Evolutionary conservation across 2,113 vertebrate species (phyloP).

Genomic region (Takifugu bimaculatus): DNA sequence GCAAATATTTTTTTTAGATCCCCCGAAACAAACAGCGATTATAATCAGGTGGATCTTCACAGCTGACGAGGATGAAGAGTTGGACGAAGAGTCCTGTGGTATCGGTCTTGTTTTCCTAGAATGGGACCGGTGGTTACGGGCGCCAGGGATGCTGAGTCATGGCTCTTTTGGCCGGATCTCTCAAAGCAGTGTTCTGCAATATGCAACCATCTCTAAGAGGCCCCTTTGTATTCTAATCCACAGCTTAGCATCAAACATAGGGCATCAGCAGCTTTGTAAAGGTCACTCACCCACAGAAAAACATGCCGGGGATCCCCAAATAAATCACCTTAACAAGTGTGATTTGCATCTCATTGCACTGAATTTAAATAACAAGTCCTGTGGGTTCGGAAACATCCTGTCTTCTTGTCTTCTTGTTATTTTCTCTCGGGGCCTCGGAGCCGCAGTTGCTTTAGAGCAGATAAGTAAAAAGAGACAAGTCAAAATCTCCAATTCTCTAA

Average conservation of each 20-base stretch:
- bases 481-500: no score
- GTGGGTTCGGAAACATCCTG: background rate
- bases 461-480: no score
- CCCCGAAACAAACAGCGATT: no score
- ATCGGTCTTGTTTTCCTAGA: conserved; percentile 27
- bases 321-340: background rate
- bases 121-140: conserved; percentile 50
- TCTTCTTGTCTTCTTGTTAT: background rate
- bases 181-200: conserved; percentile 37
- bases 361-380: conserved; percentile 1
- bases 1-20: no score
- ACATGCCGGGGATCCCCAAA: background rate
- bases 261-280: conserved; percentile 10
- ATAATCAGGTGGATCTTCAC: no score
- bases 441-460: no score
- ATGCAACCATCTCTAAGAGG: conserved; percentile 38
- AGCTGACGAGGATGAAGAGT: no score
- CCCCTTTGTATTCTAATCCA: conserved; percentile 20
- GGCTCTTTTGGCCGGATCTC: conserved; percentile 37
- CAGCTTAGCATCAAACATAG: conserved; percentile 10
- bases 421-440: background rate
- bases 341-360: conserved; percentile 1
- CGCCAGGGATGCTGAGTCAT: conserved; percentile 55
- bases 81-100: no score
- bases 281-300: conserved; percentile 22